Evolutionary conservation across 2,113 vertebrate species (phyloP).

Genomic region (Dicaeum eximium): DNA sequence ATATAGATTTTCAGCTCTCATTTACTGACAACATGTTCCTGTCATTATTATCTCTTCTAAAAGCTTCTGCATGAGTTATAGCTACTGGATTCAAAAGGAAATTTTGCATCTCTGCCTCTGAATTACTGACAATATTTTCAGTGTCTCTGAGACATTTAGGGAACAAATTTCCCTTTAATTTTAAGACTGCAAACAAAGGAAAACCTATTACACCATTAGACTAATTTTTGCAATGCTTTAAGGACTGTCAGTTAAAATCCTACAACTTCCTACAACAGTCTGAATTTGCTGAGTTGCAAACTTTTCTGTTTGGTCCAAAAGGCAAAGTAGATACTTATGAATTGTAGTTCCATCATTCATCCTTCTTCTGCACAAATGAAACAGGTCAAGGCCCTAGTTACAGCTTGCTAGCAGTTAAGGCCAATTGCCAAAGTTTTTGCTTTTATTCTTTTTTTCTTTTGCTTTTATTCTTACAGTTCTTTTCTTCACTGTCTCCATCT

Average conservation of each 20-base stretch:
- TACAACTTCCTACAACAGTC: background rate
- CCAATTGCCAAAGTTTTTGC: background rate
- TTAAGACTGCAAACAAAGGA: background rate
- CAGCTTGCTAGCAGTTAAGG: background rate
- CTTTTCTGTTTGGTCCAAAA: background rate
- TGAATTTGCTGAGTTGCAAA: background rate
- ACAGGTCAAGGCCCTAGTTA: background rate
- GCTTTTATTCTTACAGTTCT: background rate
- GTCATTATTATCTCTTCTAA: background rate
- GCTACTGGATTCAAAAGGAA: background rate
- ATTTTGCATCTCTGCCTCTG: background rate
- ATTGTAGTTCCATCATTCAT: background rate
- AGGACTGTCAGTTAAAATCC: background rate
- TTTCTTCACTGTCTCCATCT: background rate
- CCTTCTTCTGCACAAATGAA: background rate
- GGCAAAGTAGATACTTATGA: background rate
- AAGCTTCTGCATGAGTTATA: background rate
- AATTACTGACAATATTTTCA: background rate
- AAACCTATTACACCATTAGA: background rate
- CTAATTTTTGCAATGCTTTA: background rate
- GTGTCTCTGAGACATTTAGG: background rate
- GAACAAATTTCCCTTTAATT: background rate
- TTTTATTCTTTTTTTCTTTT: background rate
- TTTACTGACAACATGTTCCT: background rate
- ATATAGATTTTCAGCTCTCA: background rate